Evolutionary conservation across 2,113 vertebrate genomes (phyloP).

Genomic region (Sinocyclocheilus grahami): DNA sequence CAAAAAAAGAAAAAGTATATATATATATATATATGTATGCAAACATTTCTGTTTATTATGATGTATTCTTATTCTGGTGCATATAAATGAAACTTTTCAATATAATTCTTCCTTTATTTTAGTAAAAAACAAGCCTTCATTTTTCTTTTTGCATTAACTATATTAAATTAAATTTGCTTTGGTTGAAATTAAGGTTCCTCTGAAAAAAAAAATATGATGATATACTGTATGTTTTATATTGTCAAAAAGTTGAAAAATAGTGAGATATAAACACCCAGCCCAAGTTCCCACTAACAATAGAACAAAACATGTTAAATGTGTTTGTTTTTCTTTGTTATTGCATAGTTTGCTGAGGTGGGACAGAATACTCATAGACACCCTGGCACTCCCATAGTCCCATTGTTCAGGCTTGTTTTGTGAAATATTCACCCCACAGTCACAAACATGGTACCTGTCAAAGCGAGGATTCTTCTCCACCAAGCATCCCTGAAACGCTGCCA

Average conservation of each 20-base stretch:
- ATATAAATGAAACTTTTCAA: background rate
- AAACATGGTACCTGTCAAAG: slow-evolving; percentile 18
- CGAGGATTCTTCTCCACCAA: background rate
- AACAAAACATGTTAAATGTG: slow-evolving; percentile 40
- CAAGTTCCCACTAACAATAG: slow-evolving; percentile 26
- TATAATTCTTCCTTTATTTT: too few species aligned
- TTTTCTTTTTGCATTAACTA: background rate
- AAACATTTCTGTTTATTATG: background rate
- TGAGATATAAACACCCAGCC: background rate
- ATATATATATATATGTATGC: background rate
- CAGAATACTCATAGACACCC: slow-evolving; percentile 1
- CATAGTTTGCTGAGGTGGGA: slow-evolving; percentile 29
- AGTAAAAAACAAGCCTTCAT: too few species aligned
- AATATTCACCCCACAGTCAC: slow-evolving; percentile 21
- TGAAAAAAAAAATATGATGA: background rate
- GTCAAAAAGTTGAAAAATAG: background rate
- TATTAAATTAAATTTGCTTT: background rate
- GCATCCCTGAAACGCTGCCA: too few species aligned
- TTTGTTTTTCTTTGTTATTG: slow-evolving; percentile 49
- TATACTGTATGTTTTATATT: background rate
- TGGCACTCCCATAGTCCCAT: slow-evolving; percentile 27
- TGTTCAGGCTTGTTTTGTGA: slow-evolving; percentile 40
- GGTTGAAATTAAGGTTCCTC: background rate
- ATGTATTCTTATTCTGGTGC: background rate
- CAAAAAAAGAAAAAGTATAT: too few species aligned